These are phyloP conservation scores for Eristalis intricaria DNA, from an alignment of 2,888 invertebrate genomes.

Conservation along the genomic window DNA sequence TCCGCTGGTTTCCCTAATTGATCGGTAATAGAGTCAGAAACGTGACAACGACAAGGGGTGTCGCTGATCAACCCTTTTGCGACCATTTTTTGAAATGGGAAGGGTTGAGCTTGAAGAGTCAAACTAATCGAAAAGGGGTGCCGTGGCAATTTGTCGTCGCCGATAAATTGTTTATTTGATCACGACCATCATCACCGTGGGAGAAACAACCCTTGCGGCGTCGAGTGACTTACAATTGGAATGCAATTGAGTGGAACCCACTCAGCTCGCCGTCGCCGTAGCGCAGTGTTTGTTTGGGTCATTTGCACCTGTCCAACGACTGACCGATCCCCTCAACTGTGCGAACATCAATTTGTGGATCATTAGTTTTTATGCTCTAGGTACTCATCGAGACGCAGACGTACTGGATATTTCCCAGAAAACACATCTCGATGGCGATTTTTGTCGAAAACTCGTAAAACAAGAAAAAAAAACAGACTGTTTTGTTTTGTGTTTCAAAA, in stretches of 20 bases:
- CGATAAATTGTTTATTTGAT: constrained; percentile 39
- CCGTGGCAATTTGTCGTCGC: constrained; percentile 40
- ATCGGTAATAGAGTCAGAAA: constrained; percentile 58
- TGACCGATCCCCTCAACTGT: constrained; percentile 21
- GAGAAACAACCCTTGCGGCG: background rate
- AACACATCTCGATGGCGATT: constrained; percentile 50
- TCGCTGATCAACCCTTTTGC: constrained; percentile 24
- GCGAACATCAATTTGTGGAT: constrained; percentile 68
- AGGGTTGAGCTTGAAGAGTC: constrained; percentile 46
- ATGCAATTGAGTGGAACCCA: constrained; percentile 65
- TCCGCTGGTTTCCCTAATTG: constrained; percentile 58
- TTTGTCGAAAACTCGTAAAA: constrained; percentile 60
- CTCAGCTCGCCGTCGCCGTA: constrained; percentile 19
- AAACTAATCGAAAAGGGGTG: constrained; percentile 37
- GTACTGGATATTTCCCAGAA: constrained; percentile 29
- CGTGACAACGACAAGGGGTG: constrained; percentile 37
- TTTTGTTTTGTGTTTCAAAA: background rate
- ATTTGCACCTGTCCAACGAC: constrained; percentile 55
- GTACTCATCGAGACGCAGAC: constrained; percentile 15
- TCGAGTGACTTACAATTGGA: constrained; percentile 21
- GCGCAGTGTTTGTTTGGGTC: constrained; percentile 20
- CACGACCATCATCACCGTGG: constrained; percentile 52
- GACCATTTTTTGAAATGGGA: background rate
- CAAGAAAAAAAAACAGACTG: background rate
- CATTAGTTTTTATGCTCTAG: constrained; percentile 66